phyloP scores from a whole-genome alignment of 2,888 invertebrate genomes.

The Lucinisca nassula region DNA sequence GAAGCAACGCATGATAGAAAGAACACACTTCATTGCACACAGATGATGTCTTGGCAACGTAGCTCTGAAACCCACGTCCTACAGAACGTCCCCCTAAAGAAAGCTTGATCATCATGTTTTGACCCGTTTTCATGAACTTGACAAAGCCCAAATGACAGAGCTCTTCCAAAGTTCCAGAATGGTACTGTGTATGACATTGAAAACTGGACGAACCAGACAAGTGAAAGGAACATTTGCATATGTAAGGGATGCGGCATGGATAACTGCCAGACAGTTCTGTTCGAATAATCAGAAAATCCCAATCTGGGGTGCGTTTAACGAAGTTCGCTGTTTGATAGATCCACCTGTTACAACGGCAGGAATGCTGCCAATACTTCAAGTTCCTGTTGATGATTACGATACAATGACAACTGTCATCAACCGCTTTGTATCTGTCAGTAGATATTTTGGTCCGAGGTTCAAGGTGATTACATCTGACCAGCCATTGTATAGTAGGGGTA shows the following conservation, averaged over 20 bases:
- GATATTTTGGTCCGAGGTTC: constrained; percentile 19
- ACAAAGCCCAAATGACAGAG: neutral
- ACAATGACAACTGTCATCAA: constrained; percentile 42
- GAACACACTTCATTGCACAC: constrained; percentile 4
- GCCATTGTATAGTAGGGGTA: constrained; percentile 30
- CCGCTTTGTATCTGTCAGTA: constrained; percentile 24
- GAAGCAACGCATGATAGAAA: constrained; percentile 25
- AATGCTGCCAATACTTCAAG: constrained; percentile 35
- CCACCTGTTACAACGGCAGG: neutral
- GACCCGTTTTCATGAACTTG: neutral
- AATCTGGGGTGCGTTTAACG: neutral
- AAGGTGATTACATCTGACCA: constrained; percentile 20
- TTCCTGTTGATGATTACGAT: constrained; percentile 42
- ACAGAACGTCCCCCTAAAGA: neutral
- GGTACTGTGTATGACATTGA: too few species aligned
- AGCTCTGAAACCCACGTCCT: neutral
- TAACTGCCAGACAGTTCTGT: too few species aligned
- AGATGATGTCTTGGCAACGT: neutral
- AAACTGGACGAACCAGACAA: too few species aligned
- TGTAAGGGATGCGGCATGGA: too few species aligned
- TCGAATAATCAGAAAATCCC: too few species aligned
- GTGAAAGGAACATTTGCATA: too few species aligned
- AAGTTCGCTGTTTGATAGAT: neutral
- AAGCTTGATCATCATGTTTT: neutral
- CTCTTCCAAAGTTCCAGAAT: neutral